Percentiles rank a stretch among this genome's conserved stretches.
Conservation (phyloP, 2,113 vertebrate genomes). For the Clupea harengus region DNA sequence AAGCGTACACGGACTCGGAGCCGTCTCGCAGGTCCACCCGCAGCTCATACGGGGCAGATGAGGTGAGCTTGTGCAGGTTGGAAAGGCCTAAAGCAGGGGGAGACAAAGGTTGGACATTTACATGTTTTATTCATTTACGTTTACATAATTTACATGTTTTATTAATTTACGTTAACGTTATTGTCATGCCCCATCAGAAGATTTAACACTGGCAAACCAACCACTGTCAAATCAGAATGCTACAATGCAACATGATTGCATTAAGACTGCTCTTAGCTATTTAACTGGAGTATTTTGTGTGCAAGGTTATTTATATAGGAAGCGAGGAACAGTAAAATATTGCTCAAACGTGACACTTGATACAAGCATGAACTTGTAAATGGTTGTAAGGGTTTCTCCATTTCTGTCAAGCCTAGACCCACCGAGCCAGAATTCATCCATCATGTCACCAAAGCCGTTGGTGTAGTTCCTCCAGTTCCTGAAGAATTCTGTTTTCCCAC, state of each 20-base stretch:
- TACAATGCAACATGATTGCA: too few species aligned
- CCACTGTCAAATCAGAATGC: too few species aligned
- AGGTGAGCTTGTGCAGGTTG: conserved; percentile 88
- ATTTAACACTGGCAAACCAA: not conserved
- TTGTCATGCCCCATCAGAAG: not conserved
- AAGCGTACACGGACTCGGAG: conserved; percentile 75
- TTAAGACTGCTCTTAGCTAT: not conserved
- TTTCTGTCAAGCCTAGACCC: conserved; percentile 36
- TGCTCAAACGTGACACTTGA: not conserved
- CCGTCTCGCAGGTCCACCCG: conserved; percentile 85
- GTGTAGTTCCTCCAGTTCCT: conserved; percentile 90
- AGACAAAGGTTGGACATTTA: not conserved
- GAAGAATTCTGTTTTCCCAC: conserved; percentile 86
- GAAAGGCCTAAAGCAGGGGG: conserved; percentile 75
- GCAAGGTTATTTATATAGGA: not conserved
- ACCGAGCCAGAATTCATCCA: conserved; percentile 95
- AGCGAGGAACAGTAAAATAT: not conserved
- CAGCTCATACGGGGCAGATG: conserved; percentile 84
- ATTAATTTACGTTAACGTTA: too few species aligned
- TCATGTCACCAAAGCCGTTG: conserved; percentile 84
- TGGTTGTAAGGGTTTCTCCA: not conserved
- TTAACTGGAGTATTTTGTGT: not conserved
- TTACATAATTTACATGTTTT: too few species aligned
- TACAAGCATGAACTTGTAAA: not conserved
- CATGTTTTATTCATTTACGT: not conserved